These are phyloP conservation scores for Sciurus carolinensis DNA, from an alignment of 2,797 vertebrate species.

Conservation along the genomic window DNA sequence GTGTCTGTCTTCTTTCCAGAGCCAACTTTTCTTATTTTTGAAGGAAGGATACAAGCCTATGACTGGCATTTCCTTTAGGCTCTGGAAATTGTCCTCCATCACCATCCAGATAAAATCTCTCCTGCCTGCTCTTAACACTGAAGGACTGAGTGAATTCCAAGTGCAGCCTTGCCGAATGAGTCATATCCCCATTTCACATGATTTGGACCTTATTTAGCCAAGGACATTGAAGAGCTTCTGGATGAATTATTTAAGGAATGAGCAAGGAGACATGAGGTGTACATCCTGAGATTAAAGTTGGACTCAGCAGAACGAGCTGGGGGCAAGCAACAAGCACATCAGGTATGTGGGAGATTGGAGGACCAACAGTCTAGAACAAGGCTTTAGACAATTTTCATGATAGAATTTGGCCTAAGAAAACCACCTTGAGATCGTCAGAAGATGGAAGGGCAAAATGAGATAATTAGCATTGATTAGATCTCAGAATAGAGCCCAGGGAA, in stretches of 20 bases:
- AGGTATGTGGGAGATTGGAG: rapidly evolving
- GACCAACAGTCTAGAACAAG: neutral
- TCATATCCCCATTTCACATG: conserved; percentile 58
- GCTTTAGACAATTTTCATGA: neutral
- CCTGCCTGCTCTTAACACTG: neutral
- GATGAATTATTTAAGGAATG: conserved; percentile 69
- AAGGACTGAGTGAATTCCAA: conserved; percentile 68
- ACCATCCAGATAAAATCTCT: neutral
- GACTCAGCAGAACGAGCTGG: neutral
- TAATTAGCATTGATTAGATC: neutral
- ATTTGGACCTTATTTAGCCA: conserved; percentile 59
- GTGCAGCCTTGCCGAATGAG: conserved; percentile 71
- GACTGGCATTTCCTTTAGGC: conserved; percentile 51
- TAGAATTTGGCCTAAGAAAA: neutral
- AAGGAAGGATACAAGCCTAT: conserved; percentile 30
- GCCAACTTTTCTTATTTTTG: neutral
- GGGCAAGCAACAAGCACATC: neutral
- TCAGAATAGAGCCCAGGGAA: neutral
- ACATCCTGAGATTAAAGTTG: neutral
- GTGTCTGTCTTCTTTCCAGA: neutral
- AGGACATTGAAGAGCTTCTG: conserved; percentile 66
- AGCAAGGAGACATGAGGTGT: neutral
- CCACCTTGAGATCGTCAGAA: neutral
- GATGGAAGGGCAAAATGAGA: neutral
- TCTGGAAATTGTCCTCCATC: conserved; percentile 49